phyloP scores from a whole-genome alignment of 2,797 vertebrate genomes.

The Todus mexicanus region DNA sequence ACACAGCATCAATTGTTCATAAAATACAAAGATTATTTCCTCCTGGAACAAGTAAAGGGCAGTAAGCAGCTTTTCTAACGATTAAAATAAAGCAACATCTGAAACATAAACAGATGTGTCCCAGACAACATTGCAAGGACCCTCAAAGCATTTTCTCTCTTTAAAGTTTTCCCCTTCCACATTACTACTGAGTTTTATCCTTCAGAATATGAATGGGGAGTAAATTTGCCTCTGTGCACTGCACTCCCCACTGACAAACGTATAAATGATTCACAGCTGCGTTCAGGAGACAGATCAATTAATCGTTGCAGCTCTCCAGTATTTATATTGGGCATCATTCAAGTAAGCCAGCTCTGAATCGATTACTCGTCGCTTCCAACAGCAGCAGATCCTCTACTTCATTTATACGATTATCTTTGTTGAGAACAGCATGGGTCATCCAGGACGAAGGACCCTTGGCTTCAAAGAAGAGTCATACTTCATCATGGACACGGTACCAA shows the following conservation, averaged over 20 bases:
- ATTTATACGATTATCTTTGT: conserved; percentile 53
- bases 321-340: conserved; percentile 61
- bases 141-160: conserved; percentile 1
- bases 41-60: background rate
- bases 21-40: background rate
- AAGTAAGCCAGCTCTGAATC: conserved; percentile 34
- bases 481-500: background rate
- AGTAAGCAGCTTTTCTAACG: background rate
- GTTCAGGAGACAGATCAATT: conserved; percentile 61
- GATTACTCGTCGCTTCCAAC: conserved; percentile 34
- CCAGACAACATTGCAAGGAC: background rate
- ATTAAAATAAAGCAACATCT: background rate
- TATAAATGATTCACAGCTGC: conserved; percentile 66
- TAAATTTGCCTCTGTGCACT: background rate
- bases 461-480: background rate
- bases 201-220: conserved; percentile 23
- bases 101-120: background rate
- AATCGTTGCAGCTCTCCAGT: conserved; percentile 58
- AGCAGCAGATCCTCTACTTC: conserved; percentile 52
- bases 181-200: conserved; percentile 4
- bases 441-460: background rate
- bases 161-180: background rate
- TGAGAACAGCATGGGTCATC: conserved; percentile 11
- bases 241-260: conserved; percentile 39
- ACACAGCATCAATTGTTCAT: conserved; percentile 1